Base-by-base conservation (phyloP, 2,113 vertebrate species). In the Rhipidura dahli region DNA sequence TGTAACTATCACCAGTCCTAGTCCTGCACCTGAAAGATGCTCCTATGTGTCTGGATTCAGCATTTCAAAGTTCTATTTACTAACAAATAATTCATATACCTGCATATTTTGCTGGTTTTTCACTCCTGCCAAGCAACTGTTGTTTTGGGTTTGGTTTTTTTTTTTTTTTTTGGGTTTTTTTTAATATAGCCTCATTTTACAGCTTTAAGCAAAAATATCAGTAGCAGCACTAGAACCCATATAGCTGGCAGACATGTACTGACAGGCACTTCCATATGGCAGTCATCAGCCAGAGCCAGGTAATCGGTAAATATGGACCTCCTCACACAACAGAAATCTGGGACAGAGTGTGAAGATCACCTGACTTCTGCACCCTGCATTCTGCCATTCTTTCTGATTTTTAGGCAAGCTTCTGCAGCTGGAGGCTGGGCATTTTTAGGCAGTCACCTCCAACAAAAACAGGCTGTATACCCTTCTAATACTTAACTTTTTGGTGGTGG, bases 41-140 rank as follows among this genome's bases (percentile, higher is more conserved):
- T 70, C 17, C 56, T 78, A 19, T 79, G 44, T 71, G 10, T n/a
- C 35, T 37, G 27, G 23, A 81, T 47, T 83, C 79, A 88, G 35
- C 60, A 76, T 69, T 77, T 72, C 63, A 90, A 90, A 87, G 22
- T 19, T 70, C 47, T 70, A 44, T 50, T 86, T 90, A 37, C 9
- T 44, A 69, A 68, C 1, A 2, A 87, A 39, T 54, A 54, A 57
- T 54, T 68, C 33, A n/a, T 23, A 49, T 31, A 68, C 7, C 33
- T 64, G 49, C 21, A 7, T 51, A 70, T 78, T 85, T 85, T 75
- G 17, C 61, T 63, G 13, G 0, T 17, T 61, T 87, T 93, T 78
- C 42, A 42, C 39, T 70, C 11, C 59, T 94, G 30, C 23, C 53
- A 53, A 54, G 63, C 35, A 70, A 45, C 22, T 76, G 11, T 10